phyloP scores from a whole-genome alignment of 2,113 vertebrate genomes.

The Phasianus colchicus region DNA sequence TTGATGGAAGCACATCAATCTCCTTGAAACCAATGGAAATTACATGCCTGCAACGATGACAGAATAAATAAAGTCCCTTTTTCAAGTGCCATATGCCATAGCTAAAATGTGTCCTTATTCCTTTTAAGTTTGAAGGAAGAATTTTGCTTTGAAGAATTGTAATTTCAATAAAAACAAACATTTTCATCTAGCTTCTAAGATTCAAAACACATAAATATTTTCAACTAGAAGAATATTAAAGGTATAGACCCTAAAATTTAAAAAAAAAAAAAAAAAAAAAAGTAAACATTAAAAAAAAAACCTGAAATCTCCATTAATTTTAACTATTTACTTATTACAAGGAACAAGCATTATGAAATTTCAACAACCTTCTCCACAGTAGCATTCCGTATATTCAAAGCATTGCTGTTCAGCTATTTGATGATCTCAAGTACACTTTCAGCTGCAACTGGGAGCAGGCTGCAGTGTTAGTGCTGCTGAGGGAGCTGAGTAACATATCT shows the following conservation, averaged over 20 bases:
- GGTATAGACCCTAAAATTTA: background rate
- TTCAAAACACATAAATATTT: background rate
- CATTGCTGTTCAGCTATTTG: background rate
- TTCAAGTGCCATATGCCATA: background rate
- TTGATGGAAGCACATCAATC: background rate
- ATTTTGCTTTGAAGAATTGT: background rate
- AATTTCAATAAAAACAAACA: background rate
- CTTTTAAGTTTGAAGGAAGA: background rate
- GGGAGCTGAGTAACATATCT: rapidly evolving
- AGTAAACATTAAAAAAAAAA: background rate
- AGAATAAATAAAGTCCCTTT: background rate
- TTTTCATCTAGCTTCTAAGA: background rate
- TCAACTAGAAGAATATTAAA: background rate
- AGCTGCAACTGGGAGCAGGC: background rate
- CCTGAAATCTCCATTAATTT: background rate
- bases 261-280: background rate
- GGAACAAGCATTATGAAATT: background rate
- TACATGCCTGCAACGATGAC: background rate
- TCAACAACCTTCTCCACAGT: background rate
- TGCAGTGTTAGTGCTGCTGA: rapidly evolving
- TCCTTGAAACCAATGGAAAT: background rate
- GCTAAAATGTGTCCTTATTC: background rate
- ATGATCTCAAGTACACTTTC: background rate
- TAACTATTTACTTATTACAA: background rate
- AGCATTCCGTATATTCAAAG: background rate